phyloP scores from a whole-genome alignment of 1,140 invertebrate species.

The Octopus sinensis region DNA sequence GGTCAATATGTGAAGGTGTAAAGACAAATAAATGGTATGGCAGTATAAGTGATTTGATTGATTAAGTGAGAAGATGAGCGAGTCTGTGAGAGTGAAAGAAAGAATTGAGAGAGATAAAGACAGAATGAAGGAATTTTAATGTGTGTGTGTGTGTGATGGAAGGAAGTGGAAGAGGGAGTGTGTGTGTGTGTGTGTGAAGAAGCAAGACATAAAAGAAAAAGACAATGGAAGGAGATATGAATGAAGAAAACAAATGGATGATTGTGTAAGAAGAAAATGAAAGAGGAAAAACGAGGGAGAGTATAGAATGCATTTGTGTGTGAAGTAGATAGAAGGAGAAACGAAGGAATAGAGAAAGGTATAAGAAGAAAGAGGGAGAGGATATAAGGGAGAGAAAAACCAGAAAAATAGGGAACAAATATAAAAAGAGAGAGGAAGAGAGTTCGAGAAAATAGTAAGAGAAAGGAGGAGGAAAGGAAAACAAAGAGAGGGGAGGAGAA shows the following conservation, averaged over 20 bases:
- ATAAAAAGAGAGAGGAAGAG: background rate
- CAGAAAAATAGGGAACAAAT: background rate
- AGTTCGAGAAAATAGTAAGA: background rate
- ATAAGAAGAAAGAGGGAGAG: background rate
- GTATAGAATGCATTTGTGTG: background rate
- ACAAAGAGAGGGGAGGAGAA: background rate
- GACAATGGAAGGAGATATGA: too few species aligned
- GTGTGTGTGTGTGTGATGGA: background rate
- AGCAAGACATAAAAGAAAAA: too few species aligned
- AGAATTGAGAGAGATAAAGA: background rate
- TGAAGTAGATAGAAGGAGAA: background rate
- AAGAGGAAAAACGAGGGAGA: background rate
- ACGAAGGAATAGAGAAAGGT: background rate
- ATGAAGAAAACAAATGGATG: too few species aligned
- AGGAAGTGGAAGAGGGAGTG: background rate
- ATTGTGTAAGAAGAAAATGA: too few species aligned
- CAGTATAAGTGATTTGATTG: background rate
- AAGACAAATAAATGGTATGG: background rate
- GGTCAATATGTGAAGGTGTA: background rate
- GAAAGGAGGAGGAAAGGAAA: background rate
- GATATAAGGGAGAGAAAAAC: background rate
- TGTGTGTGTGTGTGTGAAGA: background rate
- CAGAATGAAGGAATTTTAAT: background rate
- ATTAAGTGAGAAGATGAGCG: background rate
- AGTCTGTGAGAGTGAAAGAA: background rate